Evolutionary conservation across 1,140 invertebrate genomes (phyloP), one percentile per base, ranked within the genome.

Genomic region (Drosophila ogumai): DNA sequence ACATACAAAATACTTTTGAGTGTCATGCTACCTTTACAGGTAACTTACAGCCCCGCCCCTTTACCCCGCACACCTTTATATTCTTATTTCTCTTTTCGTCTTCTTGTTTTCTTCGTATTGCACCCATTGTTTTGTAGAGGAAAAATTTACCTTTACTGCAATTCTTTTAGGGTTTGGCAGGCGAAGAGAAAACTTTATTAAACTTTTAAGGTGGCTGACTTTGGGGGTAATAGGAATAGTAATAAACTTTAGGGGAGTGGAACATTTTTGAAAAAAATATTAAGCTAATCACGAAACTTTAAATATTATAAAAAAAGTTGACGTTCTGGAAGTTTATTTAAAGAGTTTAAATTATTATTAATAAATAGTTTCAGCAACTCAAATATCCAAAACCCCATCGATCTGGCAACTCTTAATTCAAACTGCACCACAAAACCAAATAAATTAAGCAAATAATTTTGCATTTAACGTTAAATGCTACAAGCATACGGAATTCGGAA

Each of bases 1-100:
- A 79, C 77, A 79, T 74, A 79, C 77, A 79, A 79, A 79, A 73
- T 79, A 79, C 76, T 79, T 73, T 73, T 57, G 68, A 73, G 76
- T 79, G 61, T 79, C 76, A 67, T 79, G 75, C 64, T 69, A 69
- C 64, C 75, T 78, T 58, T 63, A 36, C 47, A 69, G 66, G 36
- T 60, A 68, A 50, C 71, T 59, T 52, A n/a, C 55, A 22, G n/a
- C 15, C n/a, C 15, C n/a, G 22, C 17, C 5, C 17, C 43, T 12
- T 44, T 32, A 13, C 52, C 25, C 34, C 54, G 25, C 25, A 56
- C 74, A 12, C 7, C 17, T 54, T 22, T 54, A 54, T 36, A 19
- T 34, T 34, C 12, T 10, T 7, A 6, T 2, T 6, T 36, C 36
- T 40, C 3, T 32, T 13, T 15, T 6, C 19, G 50, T 19, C 43